Evolutionary conservation across 2,797 vertebrate genomes (phyloP), one percentile per base, ranked within the genome.

Genomic region (Lepidocolaptes lacrymiger): DNA sequence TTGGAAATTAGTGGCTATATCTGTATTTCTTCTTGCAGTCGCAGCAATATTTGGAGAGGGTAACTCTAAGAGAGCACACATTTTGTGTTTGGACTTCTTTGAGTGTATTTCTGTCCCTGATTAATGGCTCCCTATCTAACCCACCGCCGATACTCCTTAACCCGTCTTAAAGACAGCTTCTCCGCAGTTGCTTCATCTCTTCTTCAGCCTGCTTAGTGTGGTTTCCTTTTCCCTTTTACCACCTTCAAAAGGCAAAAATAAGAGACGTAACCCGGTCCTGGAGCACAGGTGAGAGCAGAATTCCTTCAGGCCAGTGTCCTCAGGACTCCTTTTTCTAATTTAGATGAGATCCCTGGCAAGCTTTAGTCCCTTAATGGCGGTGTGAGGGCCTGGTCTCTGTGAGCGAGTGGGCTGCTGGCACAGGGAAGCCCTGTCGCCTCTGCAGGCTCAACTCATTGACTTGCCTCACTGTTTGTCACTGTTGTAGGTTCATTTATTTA

Each of bases 321-420:
- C 2, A 1, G 48, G 41, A 27, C 67, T 79, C n/a, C 19, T 43
- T 63, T 54, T 75, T 63, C 67, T 8, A 44, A 69, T 95, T 85
- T 91, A 36, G 36, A 15, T 32, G 61, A 46, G 68, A 78, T 80
- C 71, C 12, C 63, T 80, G 76, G 86, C 91, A 93, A 75, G 14
- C 73, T 80, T 73, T 48, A 55, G 34, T 48, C 43, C 36, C 59
- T 82, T 7, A 18, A 54, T 0, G 3, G 26, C 2, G 2, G 19
- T 4, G 11, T 20, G 46, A 36, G 39, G 52, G 17, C 52, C 83
- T 91, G 83, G 59, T 63, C 63, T 91, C 55, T 62, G 48, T 81
- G 87, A 90, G 54, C 1, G 1, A 80, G n/a, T 78, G 62, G 77
- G 78, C 37, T 88, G 76, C 78, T 92, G 84, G 76, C 36, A 62